Evolutionary conservation across 2,888 invertebrate species (phyloP).

Genomic region (Drosophila testacea): DNA sequence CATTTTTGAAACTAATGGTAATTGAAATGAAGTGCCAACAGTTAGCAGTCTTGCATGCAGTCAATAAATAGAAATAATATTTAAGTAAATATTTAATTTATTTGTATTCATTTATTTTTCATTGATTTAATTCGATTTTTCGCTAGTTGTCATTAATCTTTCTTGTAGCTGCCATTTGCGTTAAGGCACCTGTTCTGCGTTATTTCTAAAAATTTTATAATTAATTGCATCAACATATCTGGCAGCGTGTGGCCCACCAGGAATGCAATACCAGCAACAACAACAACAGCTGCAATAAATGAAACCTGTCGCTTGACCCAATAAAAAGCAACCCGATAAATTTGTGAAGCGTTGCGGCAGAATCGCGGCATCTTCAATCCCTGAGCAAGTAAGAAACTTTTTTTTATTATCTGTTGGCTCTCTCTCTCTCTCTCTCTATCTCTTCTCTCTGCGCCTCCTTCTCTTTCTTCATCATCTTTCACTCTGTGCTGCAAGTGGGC

Average conservation of each 20-base stretch:
- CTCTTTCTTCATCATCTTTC: slow-evolving; percentile 20
- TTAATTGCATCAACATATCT: slow-evolving; percentile 69
- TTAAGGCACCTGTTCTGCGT: slow-evolving; percentile 48
- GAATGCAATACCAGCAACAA: slow-evolving; percentile 45
- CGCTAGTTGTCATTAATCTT: slow-evolving; percentile 37
- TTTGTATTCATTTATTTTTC: neutral
- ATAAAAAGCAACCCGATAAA: slow-evolving; percentile 72
- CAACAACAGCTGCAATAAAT: slow-evolving; percentile 34
- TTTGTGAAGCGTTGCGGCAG: slow-evolving; percentile 49
- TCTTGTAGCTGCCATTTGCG: neutral
- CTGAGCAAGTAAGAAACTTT: slow-evolving; percentile 49
- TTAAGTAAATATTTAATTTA: neutral
- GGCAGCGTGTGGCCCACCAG: slow-evolving; percentile 60
- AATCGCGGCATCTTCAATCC: slow-evolving; percentile 56
- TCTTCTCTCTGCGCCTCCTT: neutral
- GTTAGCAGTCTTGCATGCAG: neutral
- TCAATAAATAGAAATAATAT: neutral
- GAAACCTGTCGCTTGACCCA: slow-evolving; percentile 77
- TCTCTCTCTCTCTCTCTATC: slow-evolving; percentile 1
- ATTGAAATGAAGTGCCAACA: slow-evolving; percentile 24
- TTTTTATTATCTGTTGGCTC: slow-evolving; percentile 14
- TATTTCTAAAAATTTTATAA: slow-evolving; percentile 42
- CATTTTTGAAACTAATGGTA: slow-evolving; percentile 1
- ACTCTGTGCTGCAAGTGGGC: slow-evolving; percentile 64
- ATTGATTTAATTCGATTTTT: neutral